These are phyloP conservation scores for Pangasianodon hypophthalmus DNA, from an alignment of 2,113 vertebrate species.

Conservation along the genomic window DNA sequence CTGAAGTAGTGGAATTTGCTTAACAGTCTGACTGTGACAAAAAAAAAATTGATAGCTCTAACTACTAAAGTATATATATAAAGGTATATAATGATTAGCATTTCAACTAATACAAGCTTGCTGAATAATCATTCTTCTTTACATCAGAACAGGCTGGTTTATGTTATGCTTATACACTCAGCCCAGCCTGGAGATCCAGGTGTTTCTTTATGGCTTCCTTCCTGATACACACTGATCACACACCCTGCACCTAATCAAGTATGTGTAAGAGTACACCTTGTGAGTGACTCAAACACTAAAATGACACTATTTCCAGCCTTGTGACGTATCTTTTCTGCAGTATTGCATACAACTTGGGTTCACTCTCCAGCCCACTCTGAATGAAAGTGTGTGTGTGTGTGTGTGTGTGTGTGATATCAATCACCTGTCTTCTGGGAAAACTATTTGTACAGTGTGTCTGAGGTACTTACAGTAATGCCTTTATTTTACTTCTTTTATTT, in stretches of 20 bases:
- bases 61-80: background rate
- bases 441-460: background rate
- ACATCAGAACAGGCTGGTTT: background rate
- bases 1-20: background rate
- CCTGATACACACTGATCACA: background rate
- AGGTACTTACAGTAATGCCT: background rate
- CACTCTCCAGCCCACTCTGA: too few relatives aligned
- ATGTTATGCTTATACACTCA: background rate
- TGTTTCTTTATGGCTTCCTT: slow-evolving; percentile 1
- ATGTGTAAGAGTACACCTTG: background rate
- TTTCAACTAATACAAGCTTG: background rate
- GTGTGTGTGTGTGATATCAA: background rate
- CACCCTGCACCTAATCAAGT: slow-evolving; percentile 9
- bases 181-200: background rate
- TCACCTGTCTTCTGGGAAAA: background rate
- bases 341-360: background rate
- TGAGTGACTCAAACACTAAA: background rate
- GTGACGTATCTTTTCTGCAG: background rate
- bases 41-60: background rate
- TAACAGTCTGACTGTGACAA: background rate
- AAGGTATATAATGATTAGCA: too few relatives aligned
- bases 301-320: background rate
- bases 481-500: background rate
- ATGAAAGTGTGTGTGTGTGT: background rate
- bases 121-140: background rate